Percentiles rank a stretch among this genome's conserved stretches.
Conservation (phyloP, 2,113 vertebrate genomes). For the Laterallus jamaicensis region DNA sequence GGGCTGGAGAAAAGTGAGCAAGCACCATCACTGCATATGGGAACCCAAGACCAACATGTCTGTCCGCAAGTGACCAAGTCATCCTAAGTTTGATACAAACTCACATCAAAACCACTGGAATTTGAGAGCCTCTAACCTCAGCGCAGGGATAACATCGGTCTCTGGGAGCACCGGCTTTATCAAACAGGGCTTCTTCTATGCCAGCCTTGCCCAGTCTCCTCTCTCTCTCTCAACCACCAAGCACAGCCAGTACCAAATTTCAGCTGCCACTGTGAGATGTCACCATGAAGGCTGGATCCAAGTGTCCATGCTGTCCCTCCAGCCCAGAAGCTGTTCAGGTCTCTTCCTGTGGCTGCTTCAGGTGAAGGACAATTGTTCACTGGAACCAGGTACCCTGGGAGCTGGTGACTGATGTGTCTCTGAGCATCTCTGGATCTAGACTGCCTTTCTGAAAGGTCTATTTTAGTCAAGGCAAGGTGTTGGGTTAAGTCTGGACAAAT, state of each 20-base stretch:
- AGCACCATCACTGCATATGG: background rate
- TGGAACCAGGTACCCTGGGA: background rate
- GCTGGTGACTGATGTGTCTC: fast-evolving
- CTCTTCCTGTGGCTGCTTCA: background rate
- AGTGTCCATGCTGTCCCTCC: background rate
- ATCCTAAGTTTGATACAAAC: background rate
- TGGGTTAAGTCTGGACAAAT: slow-evolving; percentile 35
- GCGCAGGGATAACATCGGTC: background rate
- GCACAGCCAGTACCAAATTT: background rate
- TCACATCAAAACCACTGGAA: background rate
- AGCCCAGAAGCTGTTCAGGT: background rate
- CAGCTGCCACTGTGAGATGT: background rate
- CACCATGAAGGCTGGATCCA: background rate
- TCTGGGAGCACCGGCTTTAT: background rate
- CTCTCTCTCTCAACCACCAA: background rate
- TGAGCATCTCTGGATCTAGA: background rate
- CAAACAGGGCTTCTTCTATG: background rate
- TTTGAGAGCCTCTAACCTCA: background rate
- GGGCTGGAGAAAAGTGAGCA: background rate
- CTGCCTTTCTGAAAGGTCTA: background rate
- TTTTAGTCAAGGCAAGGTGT: background rate
- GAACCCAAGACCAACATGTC: fast-evolving
- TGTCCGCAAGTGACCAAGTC: background rate
- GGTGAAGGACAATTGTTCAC: background rate
- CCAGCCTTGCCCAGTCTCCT: background rate